Evolutionary conservation across 2,797 vertebrate species (phyloP).

Genomic region (Triplophysa bombifrons): DNA sequence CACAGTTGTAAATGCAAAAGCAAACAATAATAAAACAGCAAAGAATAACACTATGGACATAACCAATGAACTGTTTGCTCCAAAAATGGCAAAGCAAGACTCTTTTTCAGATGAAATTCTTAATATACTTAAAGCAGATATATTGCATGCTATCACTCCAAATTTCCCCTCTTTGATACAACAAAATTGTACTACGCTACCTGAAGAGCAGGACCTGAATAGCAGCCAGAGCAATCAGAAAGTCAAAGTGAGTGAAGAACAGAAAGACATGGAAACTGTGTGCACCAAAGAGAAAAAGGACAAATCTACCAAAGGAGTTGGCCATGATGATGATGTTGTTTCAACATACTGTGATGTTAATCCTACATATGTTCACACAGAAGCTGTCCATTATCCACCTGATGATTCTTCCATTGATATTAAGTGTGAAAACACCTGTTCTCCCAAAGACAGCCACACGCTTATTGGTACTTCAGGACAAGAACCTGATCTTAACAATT

Average conservation of each 20-base stretch:
- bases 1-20: slow-evolving; percentile 60
- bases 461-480: slow-evolving; percentile 59
- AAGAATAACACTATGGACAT: slow-evolving; percentile 73
- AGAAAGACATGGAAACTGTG: slow-evolving; percentile 49
- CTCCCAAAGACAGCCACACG: slow-evolving; percentile 54
- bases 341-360: slow-evolving; percentile 56
- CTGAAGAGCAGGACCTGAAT: slow-evolving; percentile 49
- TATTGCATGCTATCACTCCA: slow-evolving; percentile 70
- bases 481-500: slow-evolving; percentile 74
- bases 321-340: slow-evolving; percentile 36
- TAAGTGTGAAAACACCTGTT: slow-evolving; percentile 70
- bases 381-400: slow-evolving; percentile 61
- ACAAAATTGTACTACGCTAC: slow-evolving; percentile 60
- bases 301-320: slow-evolving; percentile 39
- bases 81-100: slow-evolving; percentile 52
- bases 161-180: slow-evolving; percentile 69
- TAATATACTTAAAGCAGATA: slow-evolving; percentile 72
- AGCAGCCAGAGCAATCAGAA: slow-evolving; percentile 53
- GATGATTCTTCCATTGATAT: slow-evolving; percentile 67
- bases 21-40: slow-evolving; percentile 75
- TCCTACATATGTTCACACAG: slow-evolving; percentile 22
- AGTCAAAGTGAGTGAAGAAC: slow-evolving; percentile 57
- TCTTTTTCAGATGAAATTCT: slow-evolving; percentile 71
- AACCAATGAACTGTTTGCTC: slow-evolving; percentile 42
- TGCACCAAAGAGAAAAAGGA: slow-evolving; percentile 58